Conservation (phyloP, 2,113 vertebrate genomes). For the Hystrix cristata region DNA sequence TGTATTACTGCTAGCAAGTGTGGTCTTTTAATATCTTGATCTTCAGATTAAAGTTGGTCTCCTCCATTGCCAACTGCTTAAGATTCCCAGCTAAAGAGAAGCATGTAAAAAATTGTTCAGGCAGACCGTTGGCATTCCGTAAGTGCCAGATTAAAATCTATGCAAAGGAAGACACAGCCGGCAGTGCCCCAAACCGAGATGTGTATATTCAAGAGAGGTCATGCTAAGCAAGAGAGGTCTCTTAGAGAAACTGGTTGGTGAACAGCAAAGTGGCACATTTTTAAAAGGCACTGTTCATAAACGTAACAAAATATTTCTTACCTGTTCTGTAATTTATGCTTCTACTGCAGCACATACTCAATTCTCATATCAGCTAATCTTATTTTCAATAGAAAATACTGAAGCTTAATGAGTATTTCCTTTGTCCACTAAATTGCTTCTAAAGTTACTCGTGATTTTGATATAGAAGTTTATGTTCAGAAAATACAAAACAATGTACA, state of each 20-base stretch:
- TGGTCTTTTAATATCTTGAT: background rate
- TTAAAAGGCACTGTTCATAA: background rate
- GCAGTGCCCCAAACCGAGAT: background rate
- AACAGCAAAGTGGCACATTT: background rate
- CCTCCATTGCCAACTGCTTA: background rate
- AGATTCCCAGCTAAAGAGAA: background rate
- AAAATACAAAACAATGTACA: background rate
- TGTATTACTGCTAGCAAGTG: background rate
- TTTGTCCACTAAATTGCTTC: background rate
- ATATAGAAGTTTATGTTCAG: background rate
- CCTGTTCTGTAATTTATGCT: background rate
- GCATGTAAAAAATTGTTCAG: background rate
- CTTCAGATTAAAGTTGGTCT: conserved; percentile 6
- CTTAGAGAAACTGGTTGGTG: background rate
- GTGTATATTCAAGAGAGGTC: background rate
- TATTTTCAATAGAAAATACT: conserved; percentile 22
- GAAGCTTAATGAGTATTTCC: background rate
- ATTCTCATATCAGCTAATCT: background rate
- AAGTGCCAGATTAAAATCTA: background rate
- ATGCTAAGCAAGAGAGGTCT: background rate
- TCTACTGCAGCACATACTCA: background rate
- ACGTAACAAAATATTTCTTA: background rate
- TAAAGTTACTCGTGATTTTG: background rate
- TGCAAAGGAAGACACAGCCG: background rate
- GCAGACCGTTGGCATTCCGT: background rate